A percentile compares a stretch with the other conserved stretches of the same genome.
Conservation (phyloP, 2,888 invertebrate genomes). For the Branchipolynoe longqiensis region DNA sequence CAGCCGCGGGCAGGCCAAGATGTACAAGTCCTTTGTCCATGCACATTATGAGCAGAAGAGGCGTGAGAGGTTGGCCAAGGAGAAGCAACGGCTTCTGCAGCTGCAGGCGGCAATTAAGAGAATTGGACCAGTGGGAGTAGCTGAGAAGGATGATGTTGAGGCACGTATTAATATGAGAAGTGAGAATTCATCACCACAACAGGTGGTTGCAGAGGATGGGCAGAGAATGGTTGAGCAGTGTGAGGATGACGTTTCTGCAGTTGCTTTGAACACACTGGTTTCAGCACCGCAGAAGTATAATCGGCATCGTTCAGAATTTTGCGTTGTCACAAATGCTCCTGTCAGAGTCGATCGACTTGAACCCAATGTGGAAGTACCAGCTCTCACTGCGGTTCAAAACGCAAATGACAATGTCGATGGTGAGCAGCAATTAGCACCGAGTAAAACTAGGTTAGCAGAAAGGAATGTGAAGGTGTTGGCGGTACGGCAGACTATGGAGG, state of each 20-base stretch:
- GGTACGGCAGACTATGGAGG: not conserved
- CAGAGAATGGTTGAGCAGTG: no score
- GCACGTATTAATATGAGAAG: not conserved
- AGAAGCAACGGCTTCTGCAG: conserved; percentile 1
- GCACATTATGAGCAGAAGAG: conserved; percentile 57
- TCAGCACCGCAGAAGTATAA: conserved; percentile 3
- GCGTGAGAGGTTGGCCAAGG: conserved; percentile 18
- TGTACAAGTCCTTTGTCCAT: conserved; percentile 50
- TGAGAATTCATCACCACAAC: no score
- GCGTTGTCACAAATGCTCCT: conserved; percentile 14
- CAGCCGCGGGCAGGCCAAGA: conserved; percentile 44
- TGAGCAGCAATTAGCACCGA: no score
- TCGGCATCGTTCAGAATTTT: conserved; percentile 25
- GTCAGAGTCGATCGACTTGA: no score
- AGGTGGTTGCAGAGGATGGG: no score
- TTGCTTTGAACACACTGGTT: not conserved
- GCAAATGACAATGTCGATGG: not conserved
- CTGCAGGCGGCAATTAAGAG: not conserved
- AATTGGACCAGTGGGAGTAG: not conserved
- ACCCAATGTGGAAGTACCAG: no score
- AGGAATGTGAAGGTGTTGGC: conserved; percentile 4
- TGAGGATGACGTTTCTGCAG: no score
- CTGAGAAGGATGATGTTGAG: not conserved
- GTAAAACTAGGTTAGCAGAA: not conserved
- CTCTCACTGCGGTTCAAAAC: no score